Percentiles rank a stretch among this genome's conserved stretches.
Evolutionary conservation across 2,888 invertebrate genomes (phyloP).

Genomic region (Lycia hirtaria): DNA sequence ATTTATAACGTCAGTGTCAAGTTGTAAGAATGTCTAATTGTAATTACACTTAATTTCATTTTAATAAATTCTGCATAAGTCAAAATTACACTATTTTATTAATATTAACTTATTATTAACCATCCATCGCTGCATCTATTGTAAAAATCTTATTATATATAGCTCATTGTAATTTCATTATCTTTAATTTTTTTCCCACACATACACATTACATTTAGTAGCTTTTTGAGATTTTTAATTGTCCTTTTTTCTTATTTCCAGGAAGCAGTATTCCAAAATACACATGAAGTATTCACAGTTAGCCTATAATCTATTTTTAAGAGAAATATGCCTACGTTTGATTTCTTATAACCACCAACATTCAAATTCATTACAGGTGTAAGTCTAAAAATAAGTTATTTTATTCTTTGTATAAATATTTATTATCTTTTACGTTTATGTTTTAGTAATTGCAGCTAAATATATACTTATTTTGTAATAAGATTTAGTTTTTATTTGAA

Average conservation of each 20-base stretch:
- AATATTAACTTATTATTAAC: conserved; percentile 27
- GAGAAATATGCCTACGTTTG: conserved; percentile 74
- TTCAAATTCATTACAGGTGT: conserved; percentile 66
- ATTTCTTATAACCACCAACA: conserved; percentile 72
- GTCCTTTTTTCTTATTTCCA: conserved; percentile 73
- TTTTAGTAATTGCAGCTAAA: conserved; percentile 37
- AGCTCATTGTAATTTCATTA: background rate
- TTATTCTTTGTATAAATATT: conserved; percentile 54
- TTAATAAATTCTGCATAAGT: conserved; percentile 80
- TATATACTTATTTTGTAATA: conserved; percentile 37
- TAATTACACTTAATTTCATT: conserved; percentile 77
- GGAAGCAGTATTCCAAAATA: conserved; percentile 84
- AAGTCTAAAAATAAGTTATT: conserved; percentile 72
- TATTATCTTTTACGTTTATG: conserved; percentile 45
- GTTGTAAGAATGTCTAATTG: conserved; percentile 72
- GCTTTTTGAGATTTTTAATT: conserved; percentile 40
- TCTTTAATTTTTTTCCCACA: background rate
- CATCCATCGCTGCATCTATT: background rate
- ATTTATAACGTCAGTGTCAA: conserved; percentile 75
- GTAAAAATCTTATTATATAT: background rate
- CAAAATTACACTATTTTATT: conserved; percentile 65
- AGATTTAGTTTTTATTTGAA: conserved; percentile 47
- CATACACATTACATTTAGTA: background rate
- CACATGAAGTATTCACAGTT: conserved; percentile 80
- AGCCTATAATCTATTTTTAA: conserved; percentile 74